Evolutionary conservation across 1,140 invertebrate species (phyloP).

Genomic region (Marisa cornuarietis): DNA sequence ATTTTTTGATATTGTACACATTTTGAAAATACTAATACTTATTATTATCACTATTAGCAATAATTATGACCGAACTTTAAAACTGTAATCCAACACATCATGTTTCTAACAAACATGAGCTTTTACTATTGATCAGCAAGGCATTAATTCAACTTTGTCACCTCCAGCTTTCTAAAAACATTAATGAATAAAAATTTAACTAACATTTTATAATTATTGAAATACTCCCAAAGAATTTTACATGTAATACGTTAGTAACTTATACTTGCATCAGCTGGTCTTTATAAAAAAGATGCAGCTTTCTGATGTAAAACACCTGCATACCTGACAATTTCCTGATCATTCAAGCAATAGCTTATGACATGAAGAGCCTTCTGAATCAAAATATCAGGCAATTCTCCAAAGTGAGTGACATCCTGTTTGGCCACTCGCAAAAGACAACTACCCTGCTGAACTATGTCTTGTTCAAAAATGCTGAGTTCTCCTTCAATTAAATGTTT

Average conservation of each 20-base stretch:
- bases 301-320: neutral
- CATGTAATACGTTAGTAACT: neutral
- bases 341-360: constrained; percentile 47
- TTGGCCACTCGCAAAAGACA: constrained; percentile 32
- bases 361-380: constrained; percentile 41
- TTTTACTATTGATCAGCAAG: no score
- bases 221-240: neutral
- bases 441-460: constrained; percentile 36
- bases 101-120: no score
- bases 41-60: no score
- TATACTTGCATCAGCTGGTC: no score
- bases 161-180: neutral
- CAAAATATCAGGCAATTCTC: constrained; percentile 19
- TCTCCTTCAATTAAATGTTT: constrained; percentile 43
- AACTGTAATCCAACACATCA: no score
- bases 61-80: no score
- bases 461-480: constrained; percentile 37
- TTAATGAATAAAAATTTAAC: neutral
- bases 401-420: constrained; percentile 36
- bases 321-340: constrained; percentile 47
- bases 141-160: neutral
- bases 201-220: neutral
- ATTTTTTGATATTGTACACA: no score
- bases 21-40: no score
- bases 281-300: no score